Conservation (phyloP, 2,113 vertebrate species). For the Plestiodon gilberti region DNA sequence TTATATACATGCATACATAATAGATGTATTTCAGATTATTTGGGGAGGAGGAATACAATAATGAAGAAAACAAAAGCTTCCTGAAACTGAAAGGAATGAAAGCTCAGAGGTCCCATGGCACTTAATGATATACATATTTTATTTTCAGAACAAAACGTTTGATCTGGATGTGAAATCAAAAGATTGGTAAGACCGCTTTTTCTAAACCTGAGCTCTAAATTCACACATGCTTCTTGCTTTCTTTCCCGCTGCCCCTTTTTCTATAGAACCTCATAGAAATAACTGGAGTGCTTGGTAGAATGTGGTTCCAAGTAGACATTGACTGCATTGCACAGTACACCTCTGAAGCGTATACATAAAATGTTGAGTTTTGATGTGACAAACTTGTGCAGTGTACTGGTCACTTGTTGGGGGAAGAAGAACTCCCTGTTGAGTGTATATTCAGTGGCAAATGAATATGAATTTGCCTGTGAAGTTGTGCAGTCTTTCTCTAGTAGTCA, state of each 20-base stretch:
- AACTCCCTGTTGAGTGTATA: not conserved
- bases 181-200: slow-evolving; percentile 76
- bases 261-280: slow-evolving; percentile 10
- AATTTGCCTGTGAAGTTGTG: not conserved
- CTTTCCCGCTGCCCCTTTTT: not conserved
- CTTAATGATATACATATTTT: slow-evolving; percentile 44
- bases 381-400: not conserved
- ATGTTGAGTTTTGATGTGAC: not conserved
- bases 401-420: not conserved
- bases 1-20: not conserved
- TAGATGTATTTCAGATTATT: not conserved
- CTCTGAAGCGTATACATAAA: not conserved
- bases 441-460: not conserved
- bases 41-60: not conserved
- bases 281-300: not conserved
- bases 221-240: not conserved
- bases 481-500: not conserved
- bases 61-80: not conserved
- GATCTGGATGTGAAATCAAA: slow-evolving; percentile 77
- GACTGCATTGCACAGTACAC: not conserved
- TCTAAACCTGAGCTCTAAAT: slow-evolving; percentile 8
- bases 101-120: slow-evolving; percentile 8
- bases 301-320: not conserved
- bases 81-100: not conserved
- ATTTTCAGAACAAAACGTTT: slow-evolving; percentile 74